Evolutionary conservation across 2,888 invertebrate species (phyloP).

Genomic region (Schizaphis graminum): DNA sequence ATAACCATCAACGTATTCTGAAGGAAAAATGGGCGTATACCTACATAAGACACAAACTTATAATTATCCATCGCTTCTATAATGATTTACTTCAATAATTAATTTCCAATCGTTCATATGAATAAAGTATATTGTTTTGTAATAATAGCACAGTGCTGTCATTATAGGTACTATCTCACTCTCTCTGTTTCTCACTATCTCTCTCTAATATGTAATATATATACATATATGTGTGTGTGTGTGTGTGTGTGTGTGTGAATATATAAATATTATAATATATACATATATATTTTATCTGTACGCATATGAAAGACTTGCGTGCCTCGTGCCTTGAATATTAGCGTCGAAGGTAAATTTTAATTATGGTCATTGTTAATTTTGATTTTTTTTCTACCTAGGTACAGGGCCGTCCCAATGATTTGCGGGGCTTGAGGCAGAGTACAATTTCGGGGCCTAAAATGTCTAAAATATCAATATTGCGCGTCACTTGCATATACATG

Average conservation of each 20-base stretch:
- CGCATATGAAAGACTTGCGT: background rate
- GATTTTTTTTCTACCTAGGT: background rate
- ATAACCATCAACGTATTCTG: background rate
- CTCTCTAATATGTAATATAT: no score
- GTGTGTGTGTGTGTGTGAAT: no score
- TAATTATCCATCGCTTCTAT: background rate
- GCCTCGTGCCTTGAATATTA: background rate
- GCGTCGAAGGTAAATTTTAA: background rate
- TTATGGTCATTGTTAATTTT: background rate
- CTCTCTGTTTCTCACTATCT: no score
- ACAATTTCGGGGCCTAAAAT: no score
- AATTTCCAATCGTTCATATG: background rate
- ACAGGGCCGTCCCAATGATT: no score
- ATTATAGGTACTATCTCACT: background rate
- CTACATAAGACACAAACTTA: background rate
- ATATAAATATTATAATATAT: background rate
- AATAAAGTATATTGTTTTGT: background rate
- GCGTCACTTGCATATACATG: no score
- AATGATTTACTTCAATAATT: background rate
- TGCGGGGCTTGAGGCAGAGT: no score
- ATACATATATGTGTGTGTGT: no score
- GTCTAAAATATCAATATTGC: no score
- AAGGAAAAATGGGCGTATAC: background rate
- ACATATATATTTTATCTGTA: background rate
- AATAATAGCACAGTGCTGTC: background rate